These are phyloP conservation scores for Drosophila truncata DNA, from an alignment of 1,140 invertebrate species.

Conservation along the genomic window DNA sequence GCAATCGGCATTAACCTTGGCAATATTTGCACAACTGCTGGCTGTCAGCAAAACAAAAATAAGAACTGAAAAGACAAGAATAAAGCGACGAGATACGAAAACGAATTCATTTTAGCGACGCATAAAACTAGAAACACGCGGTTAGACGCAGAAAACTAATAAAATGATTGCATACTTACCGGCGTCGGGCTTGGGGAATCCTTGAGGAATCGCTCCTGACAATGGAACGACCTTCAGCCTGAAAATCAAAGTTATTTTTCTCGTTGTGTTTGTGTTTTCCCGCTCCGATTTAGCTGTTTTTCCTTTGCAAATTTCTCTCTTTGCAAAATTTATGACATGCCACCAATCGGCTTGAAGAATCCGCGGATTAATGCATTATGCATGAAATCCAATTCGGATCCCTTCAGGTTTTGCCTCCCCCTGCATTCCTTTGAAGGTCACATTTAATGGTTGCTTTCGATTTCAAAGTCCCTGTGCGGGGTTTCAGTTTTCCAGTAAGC, in stretches of 20 bases:
- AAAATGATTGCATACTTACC: slow-evolving; percentile 46
- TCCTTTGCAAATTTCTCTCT: slow-evolving; percentile 16
- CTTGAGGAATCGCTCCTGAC: background rate
- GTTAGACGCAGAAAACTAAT: slow-evolving; percentile 12
- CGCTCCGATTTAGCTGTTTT: background rate
- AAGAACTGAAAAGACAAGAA: slow-evolving; percentile 20
- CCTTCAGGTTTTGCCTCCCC: no score
- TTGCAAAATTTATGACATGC: slow-evolving; percentile 21
- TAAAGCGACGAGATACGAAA: slow-evolving; percentile 20
- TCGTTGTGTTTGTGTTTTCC: background rate
- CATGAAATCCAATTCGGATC: slow-evolving; percentile 24
- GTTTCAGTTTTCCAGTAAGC: background rate
- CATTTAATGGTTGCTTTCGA: slow-evolving; percentile 9
- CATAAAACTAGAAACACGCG: slow-evolving; percentile 37
- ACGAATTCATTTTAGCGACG: slow-evolving; percentile 27
- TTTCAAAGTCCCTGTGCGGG: background rate
- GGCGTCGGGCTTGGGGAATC: slow-evolving; percentile 8
- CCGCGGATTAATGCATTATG: slow-evolving; percentile 44
- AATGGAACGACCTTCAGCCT: slow-evolving; percentile 25
- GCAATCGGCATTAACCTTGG: slow-evolving; percentile 65
- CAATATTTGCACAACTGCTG: slow-evolving; percentile 61
- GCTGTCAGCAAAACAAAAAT: slow-evolving; percentile 30
- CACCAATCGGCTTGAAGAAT: slow-evolving; percentile 20
- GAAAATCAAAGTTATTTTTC: slow-evolving; percentile 25
- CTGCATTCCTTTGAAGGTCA: slow-evolving; percentile 24